Evolutionary conservation across 2,113 vertebrate genomes (phyloP), one percentile per base, ranked within the genome.

Genomic region (Benitochromis conjunctus): DNA sequence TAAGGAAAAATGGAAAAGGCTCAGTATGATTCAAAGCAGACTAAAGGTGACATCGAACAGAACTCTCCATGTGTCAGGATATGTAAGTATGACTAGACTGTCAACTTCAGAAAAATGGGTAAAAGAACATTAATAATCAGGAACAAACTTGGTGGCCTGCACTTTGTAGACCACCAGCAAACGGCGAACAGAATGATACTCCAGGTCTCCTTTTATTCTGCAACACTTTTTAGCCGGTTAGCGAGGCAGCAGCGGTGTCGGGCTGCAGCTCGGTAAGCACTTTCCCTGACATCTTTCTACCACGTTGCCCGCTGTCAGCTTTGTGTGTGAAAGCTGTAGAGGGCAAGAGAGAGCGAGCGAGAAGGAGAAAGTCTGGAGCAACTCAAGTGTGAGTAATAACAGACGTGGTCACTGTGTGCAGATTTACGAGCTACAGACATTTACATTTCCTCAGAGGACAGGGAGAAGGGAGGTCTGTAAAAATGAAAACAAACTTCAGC

Each of bases 321-420:
- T 66, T 77, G 53, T 43, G 60, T 58, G 55, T 64, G 81, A 4
- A 38, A 79, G 53, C 38, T 80, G 56, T n/a, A 26, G 46, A 81
- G 56, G 81, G 80, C 31, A 51, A 80, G 19, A 88, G 46, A 31
- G 6, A 76, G 71, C 0, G 46, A n/a, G 46, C 10, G 1, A 76
- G 71, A 53, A 76, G 18, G 46, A 76, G 26, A 76, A 53, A 53
- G 80, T 81, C 91, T 92, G 94, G 82, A 81, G 82, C 74, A n/a
- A 55, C 54, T 94, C 89, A 86, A 58, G 81, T 46, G 82, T 88
- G 88, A 96, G 62, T 55, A 82, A 76, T 90, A 91, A 82, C 90
- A 93, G 83, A 89, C 5, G 18, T 24, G 41, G 80, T 80, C 58
- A 82, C 54, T 5, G 46, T 48, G 38, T 57, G 83, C 55, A 66